Evolutionary conservation across 2,113 vertebrate species (phyloP), one percentile per base, ranked within the genome.

Genomic region (Megaceryle maxima): DNA sequence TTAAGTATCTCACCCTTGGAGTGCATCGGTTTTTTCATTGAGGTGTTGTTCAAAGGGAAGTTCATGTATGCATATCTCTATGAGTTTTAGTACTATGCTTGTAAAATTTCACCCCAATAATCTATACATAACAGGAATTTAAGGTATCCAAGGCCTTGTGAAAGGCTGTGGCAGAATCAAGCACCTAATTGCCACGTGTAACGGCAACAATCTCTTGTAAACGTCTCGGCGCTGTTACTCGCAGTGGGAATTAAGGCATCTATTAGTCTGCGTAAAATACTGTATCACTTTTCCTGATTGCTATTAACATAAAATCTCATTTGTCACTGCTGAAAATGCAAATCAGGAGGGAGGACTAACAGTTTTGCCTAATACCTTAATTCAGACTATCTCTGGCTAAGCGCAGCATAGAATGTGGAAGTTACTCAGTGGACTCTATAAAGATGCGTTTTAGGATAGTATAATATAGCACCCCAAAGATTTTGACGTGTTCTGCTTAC

Each of bases 1-100:
- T 88, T 74, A 95, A 88, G 76, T 87, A 66, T 95, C 77, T 92
- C 39, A 77, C 83, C 79, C 46, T 94, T 93, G 17, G 48, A 83
- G 55, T 66, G 70, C 35, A n/a, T 22, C 74, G 64, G 51, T 0
- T 72, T 86, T 87, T 94, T 28, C 70, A 56, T 24, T 68, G 75
- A 67, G 66, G 6, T 85, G 50, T 81, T 41, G 48, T 53, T 90
- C 80, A 87, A 93, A 59, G 8, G 33, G 39, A 93, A 37, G 48
- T 64, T 64, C 31, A 7, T 86, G 17, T 86, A 39, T 66, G 5
- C 51, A 29, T 75, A 64, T 77, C 6, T 81, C 26, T 77, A 6
- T 17, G 4, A 90, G 21, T 56, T 62, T 15, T 18, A 64, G 10
- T n/a, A 8, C 28, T 62, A 3, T 44, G 18, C 21, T 44, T 78